Evolutionary conservation across 2,113 vertebrate genomes (phyloP).

Genomic region (Corythaixoides concolor): DNA sequence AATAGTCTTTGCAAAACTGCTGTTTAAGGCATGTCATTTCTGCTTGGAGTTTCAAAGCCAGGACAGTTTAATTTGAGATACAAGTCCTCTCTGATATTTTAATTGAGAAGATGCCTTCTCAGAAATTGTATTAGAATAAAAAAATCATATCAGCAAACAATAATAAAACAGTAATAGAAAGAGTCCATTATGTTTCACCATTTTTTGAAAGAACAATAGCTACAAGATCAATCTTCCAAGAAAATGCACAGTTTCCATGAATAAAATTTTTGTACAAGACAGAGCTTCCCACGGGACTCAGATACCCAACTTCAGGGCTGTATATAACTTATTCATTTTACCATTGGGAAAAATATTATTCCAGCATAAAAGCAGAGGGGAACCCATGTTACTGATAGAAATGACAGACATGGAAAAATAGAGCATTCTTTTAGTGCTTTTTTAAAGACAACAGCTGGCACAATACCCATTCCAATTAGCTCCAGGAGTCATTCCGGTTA

Average conservation of each 20-base stretch:
- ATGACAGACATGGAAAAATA: not conserved
- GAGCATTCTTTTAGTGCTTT: not conserved
- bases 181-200: accelerated
- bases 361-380: not conserved
- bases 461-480: not conserved
- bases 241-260: accelerated
- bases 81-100: not conserved
- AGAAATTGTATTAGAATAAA: not conserved
- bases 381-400: not conserved
- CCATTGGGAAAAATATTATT: not conserved
- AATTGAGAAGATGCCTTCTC: not conserved
- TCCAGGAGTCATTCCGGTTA: not conserved
- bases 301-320: not conserved
- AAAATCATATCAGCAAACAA: not conserved
- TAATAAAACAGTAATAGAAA: not conserved
- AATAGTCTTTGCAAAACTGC: not conserved
- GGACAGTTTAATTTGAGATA: not conserved
- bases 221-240: not conserved
- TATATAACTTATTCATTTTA: not conserved
- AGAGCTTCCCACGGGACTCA: not conserved
- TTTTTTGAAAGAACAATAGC: not conserved
- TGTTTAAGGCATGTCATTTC: not conserved
- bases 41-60: not conserved
- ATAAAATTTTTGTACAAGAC: not conserved
- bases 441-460: not conserved